These are phyloP conservation scores for Agrilus planipennis DNA, from an alignment of 1,140 invertebrate genomes.

Conservation along the genomic window DNA sequence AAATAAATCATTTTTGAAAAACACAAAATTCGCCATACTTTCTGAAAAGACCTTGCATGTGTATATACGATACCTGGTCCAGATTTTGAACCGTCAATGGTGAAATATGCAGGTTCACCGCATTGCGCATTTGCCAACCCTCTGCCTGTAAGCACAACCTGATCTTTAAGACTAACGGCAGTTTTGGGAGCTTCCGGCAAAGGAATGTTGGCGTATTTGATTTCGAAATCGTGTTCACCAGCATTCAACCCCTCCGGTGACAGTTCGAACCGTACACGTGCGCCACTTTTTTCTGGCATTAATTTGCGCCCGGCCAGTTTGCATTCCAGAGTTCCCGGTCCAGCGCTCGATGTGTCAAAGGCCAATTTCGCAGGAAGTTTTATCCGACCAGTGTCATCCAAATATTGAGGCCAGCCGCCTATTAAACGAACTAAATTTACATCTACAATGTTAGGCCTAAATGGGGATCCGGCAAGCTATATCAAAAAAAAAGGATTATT, in stretches of 20 bases:
- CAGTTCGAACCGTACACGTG: constrained; percentile 40
- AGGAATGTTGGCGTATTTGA: constrained; percentile 38
- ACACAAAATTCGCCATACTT: too few relatives aligned
- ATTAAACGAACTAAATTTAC: constrained; percentile 38
- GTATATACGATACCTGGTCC: too few relatives aligned
- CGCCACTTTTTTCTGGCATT: constrained; percentile 26
- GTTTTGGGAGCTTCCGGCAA: constrained; percentile 25
- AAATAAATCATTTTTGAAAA: too few relatives aligned
- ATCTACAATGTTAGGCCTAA: constrained; percentile 27
- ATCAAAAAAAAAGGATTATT: constrained; percentile 8
- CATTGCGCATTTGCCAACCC: constrained; percentile 80
- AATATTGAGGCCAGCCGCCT: constrained; percentile 70
- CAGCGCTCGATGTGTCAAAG: constrained; percentile 62
- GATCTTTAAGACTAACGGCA: constrained; percentile 32
- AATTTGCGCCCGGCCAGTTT: constrained; percentile 48
- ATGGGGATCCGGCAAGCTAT: constrained; percentile 31
- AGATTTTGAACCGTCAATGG: constrained; percentile 85
- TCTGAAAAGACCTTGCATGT: too few relatives aligned
- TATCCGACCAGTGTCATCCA: constrained; percentile 62
- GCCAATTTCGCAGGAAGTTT: constrained; percentile 64
- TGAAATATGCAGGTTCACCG: constrained; percentile 84
- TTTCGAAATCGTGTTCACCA: constrained; percentile 50
- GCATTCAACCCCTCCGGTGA: constrained; percentile 58
- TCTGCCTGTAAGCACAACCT: constrained; percentile 75
- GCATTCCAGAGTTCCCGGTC: constrained; percentile 57